phyloP scores from a whole-genome alignment of 2,797 vertebrate species.

The Uromys caudimaculatus region DNA sequence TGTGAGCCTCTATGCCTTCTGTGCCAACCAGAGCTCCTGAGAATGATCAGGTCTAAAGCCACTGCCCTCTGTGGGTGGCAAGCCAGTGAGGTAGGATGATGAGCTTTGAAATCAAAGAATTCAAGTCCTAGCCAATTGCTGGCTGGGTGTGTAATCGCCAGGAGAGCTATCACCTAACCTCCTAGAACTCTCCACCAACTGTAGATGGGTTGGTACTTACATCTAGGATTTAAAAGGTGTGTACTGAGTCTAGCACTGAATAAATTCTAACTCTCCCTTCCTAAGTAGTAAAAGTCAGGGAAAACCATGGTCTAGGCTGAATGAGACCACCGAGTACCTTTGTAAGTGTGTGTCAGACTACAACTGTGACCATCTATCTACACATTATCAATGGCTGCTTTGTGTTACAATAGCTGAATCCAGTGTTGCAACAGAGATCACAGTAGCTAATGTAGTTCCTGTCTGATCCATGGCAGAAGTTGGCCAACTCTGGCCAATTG shows the following conservation, averaged over 20 bases:
- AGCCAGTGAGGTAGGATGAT: not conserved
- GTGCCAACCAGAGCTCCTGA: not conserved
- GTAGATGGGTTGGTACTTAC: not conserved
- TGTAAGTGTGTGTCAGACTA: not conserved
- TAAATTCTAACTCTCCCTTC: conserved; percentile 49
- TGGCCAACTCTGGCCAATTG: not conserved
- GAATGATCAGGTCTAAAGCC: not conserved
- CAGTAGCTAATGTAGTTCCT: not conserved
- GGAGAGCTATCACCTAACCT: not conserved
- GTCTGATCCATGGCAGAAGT: not conserved
- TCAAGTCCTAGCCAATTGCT: not conserved
- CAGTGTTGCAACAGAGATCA: not conserved
- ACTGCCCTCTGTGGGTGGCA: not conserved
- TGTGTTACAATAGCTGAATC: not conserved
- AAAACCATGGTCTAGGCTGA: not conserved
- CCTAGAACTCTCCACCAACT: not conserved
- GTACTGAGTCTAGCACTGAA: not conserved
- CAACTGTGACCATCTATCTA: not conserved
- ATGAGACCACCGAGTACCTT: not conserved
- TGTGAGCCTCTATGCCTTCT: not conserved
- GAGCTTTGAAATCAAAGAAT: conserved; percentile 28
- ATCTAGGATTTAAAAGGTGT: not conserved
- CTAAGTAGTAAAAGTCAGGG: not conserved
- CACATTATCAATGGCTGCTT: not conserved
- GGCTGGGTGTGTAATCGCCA: not conserved